Percentiles rank a stretch among this genome's conserved stretches.
Conservation (phyloP, 1,140 invertebrate species). For the Tetragnatha versicolor region DNA sequence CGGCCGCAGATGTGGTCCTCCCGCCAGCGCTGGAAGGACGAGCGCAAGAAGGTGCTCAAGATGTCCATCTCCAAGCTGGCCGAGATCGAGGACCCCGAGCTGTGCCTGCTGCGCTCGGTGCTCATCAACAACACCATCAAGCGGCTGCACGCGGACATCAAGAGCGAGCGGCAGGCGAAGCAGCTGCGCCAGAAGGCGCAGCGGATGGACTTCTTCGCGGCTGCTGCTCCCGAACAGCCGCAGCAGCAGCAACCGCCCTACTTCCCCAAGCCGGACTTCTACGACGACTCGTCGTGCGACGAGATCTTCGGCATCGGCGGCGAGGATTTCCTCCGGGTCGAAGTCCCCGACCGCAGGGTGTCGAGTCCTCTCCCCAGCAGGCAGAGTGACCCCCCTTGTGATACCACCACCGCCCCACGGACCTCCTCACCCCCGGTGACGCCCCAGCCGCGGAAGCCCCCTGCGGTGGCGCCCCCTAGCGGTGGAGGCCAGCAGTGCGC, state of each 20-base stretch:
- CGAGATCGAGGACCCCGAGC: slow-evolving; percentile 87
- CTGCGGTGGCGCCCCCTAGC: not conserved
- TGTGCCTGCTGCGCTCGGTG: slow-evolving; percentile 82
- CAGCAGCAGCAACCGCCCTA: not conserved
- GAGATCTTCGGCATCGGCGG: slow-evolving; percentile 56
- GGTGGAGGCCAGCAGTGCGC: slow-evolving; percentile 36
- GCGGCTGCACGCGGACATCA: slow-evolving; percentile 70
- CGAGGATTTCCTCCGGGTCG: slow-evolving; percentile 53
- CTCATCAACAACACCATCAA: slow-evolving; percentile 91
- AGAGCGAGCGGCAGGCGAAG: slow-evolving; percentile 47
- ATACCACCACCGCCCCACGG: not conserved
- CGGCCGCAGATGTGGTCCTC: slow-evolving; percentile 52
- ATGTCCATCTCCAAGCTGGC: slow-evolving; percentile 86
- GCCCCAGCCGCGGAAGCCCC: not conserved
- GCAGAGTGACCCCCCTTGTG: slow-evolving; percentile 15
- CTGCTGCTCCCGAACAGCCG: not conserved
- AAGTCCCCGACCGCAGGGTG: slow-evolving; percentile 42
- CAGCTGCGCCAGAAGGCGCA: slow-evolving; percentile 14
- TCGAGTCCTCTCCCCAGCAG: slow-evolving; percentile 36
- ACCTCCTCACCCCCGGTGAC: not conserved
- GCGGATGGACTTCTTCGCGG: slow-evolving; percentile 25
- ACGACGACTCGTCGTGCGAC: slow-evolving; percentile 53
- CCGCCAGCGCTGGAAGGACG: slow-evolving; percentile 70
- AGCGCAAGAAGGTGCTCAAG: slow-evolving; percentile 76
- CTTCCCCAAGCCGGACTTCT: slow-evolving; percentile 24